Evolutionary conservation across 2,113 vertebrate species (phyloP), one percentile per base, ranked within the genome.

Genomic region (Xyliphius kryptos): DNA sequence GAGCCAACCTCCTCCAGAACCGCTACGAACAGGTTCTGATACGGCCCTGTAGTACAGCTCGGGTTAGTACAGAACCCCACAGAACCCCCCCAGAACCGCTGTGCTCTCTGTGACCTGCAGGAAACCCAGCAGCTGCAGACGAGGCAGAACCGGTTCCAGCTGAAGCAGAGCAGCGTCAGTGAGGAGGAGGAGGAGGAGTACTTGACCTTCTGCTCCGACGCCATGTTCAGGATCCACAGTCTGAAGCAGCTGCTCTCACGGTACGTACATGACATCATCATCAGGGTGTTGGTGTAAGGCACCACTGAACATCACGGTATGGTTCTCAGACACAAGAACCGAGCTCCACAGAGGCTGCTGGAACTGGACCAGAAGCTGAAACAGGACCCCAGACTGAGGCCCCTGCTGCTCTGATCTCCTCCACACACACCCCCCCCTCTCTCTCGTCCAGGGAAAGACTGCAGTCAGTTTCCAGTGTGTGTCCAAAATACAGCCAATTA

Each of bases 1-100:
- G 84, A 32, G 84, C 83, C 56, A 87, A 85, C 58, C 77, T 86
- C 56, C 89, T 93, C 43, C 91, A 92, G 76, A 80, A 82, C 0
- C 85, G 75, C 10, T 84, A 86, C 1, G 69, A 90, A 38, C 86
- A 86, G 90, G 93, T 96, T 56, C 6, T 7, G 10, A 49, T 19
- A 3, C 7, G 14, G n/a, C 13, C 19, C 1, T n/a, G 15, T 6
- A 32, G 26, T 26, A 3, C 22, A 3, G 6, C 3, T 3, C 22
- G 17, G 13, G 10, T 38, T 16, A 17, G 16, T 36, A 51, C 47
- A 38, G 26, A 32, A 13, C 3, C n/a, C 7, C 26, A 22, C 22
- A 37, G 1, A 19, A 10, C 9, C 15, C 9, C 50, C 5, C 51
- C 37, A 44, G 19, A 15, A 26, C 38, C 11, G 26, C 5, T 36